phyloP scores from a whole-genome alignment of 2,888 invertebrate species.

The Oasisia sp. region DNA sequence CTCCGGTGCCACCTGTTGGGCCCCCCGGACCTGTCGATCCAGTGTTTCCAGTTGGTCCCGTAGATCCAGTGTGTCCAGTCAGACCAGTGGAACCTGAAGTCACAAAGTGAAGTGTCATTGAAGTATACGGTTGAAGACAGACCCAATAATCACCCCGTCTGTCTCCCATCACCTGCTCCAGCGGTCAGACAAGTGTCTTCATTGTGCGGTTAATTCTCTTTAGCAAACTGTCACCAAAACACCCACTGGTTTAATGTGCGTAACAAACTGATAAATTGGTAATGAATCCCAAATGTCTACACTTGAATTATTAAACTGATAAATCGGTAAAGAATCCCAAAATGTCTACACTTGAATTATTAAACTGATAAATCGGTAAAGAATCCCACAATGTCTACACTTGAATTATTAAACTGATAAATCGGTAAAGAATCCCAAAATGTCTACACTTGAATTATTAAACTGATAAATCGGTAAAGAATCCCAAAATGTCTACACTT shows the following conservation, averaged over 20 bases:
- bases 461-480: no score
- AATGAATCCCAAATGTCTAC: no score
- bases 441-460: no score
- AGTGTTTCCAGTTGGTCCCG: constrained; percentile 19
- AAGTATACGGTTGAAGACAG: neutral
- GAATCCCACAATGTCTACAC: no score
- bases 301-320: no score
- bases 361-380: no score
- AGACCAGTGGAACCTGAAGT: neutral
- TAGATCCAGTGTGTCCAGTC: neutral
- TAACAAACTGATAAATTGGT: no score
- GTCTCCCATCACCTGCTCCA: neutral
- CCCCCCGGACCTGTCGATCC: constrained; percentile 17
- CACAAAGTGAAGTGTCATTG: neutral
- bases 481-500: no score
- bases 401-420: no score
- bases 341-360: no score
- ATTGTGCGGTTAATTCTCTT: neutral
- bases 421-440: no score
- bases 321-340: no score
- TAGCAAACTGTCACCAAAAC: neutral
- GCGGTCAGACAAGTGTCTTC: neutral
- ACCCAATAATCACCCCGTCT: neutral
- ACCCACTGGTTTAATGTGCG: neutral
- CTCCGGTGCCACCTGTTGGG: neutral